Evolutionary conservation across 2,797 vertebrate species (phyloP).

Genomic region (Protonibea diacanthus): DNA sequence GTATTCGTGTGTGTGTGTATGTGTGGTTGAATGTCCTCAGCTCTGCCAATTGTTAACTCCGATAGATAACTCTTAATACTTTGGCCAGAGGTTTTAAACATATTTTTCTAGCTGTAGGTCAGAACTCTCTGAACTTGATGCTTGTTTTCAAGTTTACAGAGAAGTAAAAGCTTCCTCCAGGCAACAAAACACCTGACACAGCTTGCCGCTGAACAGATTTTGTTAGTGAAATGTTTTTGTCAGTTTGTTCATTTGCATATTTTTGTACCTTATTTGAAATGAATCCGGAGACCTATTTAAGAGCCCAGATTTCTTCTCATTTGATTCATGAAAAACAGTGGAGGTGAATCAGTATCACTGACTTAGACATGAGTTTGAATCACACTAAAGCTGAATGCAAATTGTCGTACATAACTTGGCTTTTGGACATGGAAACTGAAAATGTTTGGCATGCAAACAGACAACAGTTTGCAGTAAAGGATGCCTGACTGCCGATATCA

Average conservation of each 20-base stretch:
- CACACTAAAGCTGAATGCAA: not conserved
- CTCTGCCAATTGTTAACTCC: constrained; percentile 76
- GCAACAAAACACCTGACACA: not conserved
- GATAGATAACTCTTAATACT: constrained; percentile 77
- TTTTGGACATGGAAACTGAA: too few species aligned
- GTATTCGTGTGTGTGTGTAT: constrained; percentile 13
- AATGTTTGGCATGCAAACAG: constrained; percentile 20
- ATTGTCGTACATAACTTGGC: not conserved
- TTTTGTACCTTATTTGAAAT: not conserved
- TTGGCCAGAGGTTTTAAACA: constrained; percentile 70
- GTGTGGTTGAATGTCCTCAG: constrained; percentile 49
- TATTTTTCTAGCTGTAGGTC: constrained; percentile 41
- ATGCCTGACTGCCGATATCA: constrained; percentile 2
- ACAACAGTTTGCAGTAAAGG: not conserved
- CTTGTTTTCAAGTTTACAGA: constrained; percentile 19
- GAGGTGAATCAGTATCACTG: not conserved
- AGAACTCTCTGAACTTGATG: constrained; percentile 59
- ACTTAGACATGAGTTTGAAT: not conserved
- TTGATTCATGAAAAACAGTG: too few species aligned
- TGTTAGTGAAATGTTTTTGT: not conserved
- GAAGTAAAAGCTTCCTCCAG: constrained; percentile 5
- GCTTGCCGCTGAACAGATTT: not conserved
- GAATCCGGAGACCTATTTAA: too few species aligned
- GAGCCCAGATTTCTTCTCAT: too few species aligned
- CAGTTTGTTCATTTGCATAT: not conserved